Evolutionary conservation across 2,888 invertebrate genomes (phyloP), one percentile per base, ranked within the genome.

Genomic region (Drepanosiphum platanoidis): DNA sequence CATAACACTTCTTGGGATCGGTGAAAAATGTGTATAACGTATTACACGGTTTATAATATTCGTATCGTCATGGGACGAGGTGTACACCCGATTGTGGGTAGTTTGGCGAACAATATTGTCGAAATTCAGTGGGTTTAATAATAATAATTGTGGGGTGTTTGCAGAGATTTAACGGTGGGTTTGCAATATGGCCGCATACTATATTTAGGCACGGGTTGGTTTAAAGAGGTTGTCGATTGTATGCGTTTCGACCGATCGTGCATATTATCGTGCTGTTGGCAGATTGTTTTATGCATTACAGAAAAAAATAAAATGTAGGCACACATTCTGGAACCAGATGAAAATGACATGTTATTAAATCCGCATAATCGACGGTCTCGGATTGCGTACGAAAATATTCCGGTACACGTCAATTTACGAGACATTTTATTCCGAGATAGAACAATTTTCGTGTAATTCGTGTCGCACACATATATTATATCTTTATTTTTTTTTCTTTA

Each of bases 321-420:
- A 74, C 22, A 74, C 74, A 46, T n/a, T 74, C 42, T 72, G 42
- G 27, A 72, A 42, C 39, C 71, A 34, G 46, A 52, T 46, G 34
- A 74, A n/a, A 74, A 52, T 74, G 32, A 74, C 32, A 34, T 74
- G 52, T 32, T 74, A 74, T 32, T 74, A 74, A n/a, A 74, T 22
- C n/a, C 32, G 52, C n/a, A 52, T 52, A 74, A 52, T 52, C 52
- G 13, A 22, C 22, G 32, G 32, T 32, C 22, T 74, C 11, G 74
- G n/a, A 32, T 52, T 74, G 22, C 42, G 42, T 42, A 71, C n/a
- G 18, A 7, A 72, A 27, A 72, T 72, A 42, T 72, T 42, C n/a
- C n/a, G n/a, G n/a, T n/a, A n/a, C 72, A 42, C 42, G 30, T 4
- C 39, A 42, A 72, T 72, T n/a, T n/a, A n/a, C n/a, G n/a, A 52